Evolutionary conservation across 2,888 invertebrate genomes (phyloP).

Genomic region (Isotomurus palustris): DNA sequence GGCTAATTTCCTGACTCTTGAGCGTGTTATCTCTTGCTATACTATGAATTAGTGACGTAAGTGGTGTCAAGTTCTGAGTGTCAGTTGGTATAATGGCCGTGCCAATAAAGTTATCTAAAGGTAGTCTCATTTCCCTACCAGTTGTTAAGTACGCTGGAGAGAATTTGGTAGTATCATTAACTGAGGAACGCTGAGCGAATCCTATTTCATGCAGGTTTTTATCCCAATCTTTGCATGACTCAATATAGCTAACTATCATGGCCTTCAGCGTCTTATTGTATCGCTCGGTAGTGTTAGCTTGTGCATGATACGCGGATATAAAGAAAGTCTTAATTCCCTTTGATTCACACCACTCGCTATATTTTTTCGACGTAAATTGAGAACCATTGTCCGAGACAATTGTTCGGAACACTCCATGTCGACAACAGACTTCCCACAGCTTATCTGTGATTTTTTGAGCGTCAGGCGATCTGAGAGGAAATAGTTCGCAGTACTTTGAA

Average conservation of each 20-base stretch:
- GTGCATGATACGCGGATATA: constrained; percentile 20
- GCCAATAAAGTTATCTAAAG: constrained; percentile 21
- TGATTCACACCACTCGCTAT: constrained; percentile 9
- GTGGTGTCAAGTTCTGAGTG: no score
- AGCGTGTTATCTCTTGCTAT: constrained; percentile 17
- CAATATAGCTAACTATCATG: constrained; percentile 1
- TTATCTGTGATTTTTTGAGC: constrained; percentile 8
- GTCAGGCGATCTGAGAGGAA: constrained; percentile 11
- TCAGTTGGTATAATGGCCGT: neutral
- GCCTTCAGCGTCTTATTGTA: constrained; percentile 15
- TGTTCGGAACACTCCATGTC: constrained; percentile 5
- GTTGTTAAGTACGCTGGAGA: constrained; percentile 21
- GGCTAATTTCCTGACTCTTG: neutral
- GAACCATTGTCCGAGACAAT: constrained; percentile 23
- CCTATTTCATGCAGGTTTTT: constrained; percentile 15
- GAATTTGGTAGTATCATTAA: constrained; percentile 14
- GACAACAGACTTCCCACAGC: constrained; percentile 5
- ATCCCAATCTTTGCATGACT: constrained; percentile 20
- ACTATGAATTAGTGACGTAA: no score
- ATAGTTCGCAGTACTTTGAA: constrained; percentile 14
- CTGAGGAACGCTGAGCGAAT: constrained; percentile 17
- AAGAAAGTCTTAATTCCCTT: constrained; percentile 13
- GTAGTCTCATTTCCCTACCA: constrained; percentile 20
- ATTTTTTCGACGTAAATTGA: constrained; percentile 13
- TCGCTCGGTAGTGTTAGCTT: constrained; percentile 18